These are phyloP conservation scores for Drosophila nigricruria DNA, from an alignment of 2,888 invertebrate species.

Conservation along the genomic window DNA sequence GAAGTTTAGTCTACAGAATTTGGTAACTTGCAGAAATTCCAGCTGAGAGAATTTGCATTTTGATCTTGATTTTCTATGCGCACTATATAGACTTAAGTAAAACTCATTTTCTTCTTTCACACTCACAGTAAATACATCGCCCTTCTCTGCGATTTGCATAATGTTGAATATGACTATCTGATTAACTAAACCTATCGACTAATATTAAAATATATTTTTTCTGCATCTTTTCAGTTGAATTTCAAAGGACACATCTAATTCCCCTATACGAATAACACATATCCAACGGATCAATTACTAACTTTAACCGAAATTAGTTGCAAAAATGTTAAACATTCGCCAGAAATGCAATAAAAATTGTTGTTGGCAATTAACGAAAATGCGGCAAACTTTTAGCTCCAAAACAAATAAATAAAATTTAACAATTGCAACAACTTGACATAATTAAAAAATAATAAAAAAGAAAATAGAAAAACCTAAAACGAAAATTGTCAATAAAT, in stretches of 20 bases:
- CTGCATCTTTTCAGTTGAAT: not conserved
- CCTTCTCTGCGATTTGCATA: too few relatives aligned
- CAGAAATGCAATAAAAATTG: slow-evolving; percentile 40
- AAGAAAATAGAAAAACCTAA: slow-evolving; percentile 14
- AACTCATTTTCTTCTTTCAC: too few relatives aligned
- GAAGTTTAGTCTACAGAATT: too few relatives aligned
- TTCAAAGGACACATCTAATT: not conserved
- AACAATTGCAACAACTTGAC: slow-evolving; percentile 8
- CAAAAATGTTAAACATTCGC: slow-evolving; percentile 53
- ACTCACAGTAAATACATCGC: too few relatives aligned
- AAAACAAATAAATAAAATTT: slow-evolving; percentile 35
- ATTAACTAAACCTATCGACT: not conserved
- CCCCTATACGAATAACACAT: not conserved
- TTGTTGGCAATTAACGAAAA: slow-evolving; percentile 41
- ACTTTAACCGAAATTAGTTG: slow-evolving; percentile 3
- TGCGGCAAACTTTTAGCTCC: slow-evolving; percentile 23
- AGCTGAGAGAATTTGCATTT: too few relatives aligned
- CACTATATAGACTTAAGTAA: too few relatives aligned
- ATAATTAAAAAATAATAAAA: slow-evolving; percentile 7
- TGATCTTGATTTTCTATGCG: too few relatives aligned
- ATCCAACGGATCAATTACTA: slow-evolving; percentile 9
- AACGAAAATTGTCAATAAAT: slow-evolving; percentile 29
- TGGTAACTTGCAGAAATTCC: too few relatives aligned
- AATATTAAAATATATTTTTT: not conserved
- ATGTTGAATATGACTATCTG: too few relatives aligned